Percentiles rank a stretch among this genome's conserved stretches.
Conservation (phyloP, 2,888 invertebrate genomes). For the Actias luna region DNA sequence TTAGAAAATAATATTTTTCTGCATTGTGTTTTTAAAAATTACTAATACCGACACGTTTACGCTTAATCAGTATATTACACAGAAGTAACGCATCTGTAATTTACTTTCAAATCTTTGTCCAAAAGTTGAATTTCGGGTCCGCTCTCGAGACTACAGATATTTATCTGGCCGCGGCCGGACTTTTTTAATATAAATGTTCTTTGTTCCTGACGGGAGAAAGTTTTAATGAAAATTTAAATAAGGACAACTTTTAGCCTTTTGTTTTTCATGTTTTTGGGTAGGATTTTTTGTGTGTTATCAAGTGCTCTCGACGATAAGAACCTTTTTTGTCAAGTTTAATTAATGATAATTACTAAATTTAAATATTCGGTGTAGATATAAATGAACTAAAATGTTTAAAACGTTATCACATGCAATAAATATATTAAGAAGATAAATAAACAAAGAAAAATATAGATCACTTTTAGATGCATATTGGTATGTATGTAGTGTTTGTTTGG, state of each 20-base stretch:
- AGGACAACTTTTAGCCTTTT: constrained; percentile 76
- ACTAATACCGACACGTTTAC: not conserved
- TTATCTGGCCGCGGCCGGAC: constrained; percentile 78
- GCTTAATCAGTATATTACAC: constrained; percentile 16
- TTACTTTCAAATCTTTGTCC: constrained; percentile 45
- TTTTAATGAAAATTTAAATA: constrained; percentile 79
- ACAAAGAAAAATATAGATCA: too few relatives aligned
- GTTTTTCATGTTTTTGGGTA: constrained; percentile 58
- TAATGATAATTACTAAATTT: constrained; percentile 5
- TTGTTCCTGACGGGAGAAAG: constrained; percentile 79
- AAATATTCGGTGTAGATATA: too few relatives aligned
- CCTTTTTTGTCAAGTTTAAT: constrained; percentile 22
- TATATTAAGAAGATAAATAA: too few relatives aligned
- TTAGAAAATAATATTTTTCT: too few relatives aligned
- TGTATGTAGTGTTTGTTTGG: too few relatives aligned
- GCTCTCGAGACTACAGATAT: constrained; percentile 81
- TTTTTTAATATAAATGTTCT: constrained; percentile 83
- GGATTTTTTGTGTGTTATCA: constrained; percentile 65
- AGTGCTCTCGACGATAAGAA: constrained; percentile 45
- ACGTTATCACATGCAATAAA: too few relatives aligned
- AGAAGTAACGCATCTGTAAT: constrained; percentile 38
- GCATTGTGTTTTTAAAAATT: too few relatives aligned
- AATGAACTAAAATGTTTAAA: too few relatives aligned
- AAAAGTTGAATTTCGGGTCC: constrained; percentile 74
- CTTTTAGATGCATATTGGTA: too few relatives aligned